Percentiles rank a stretch among this genome's conserved stretches.
phyloP scores from a whole-genome alignment of 2,797 vertebrate species.

The Crocodylus rhombifer region DNA sequence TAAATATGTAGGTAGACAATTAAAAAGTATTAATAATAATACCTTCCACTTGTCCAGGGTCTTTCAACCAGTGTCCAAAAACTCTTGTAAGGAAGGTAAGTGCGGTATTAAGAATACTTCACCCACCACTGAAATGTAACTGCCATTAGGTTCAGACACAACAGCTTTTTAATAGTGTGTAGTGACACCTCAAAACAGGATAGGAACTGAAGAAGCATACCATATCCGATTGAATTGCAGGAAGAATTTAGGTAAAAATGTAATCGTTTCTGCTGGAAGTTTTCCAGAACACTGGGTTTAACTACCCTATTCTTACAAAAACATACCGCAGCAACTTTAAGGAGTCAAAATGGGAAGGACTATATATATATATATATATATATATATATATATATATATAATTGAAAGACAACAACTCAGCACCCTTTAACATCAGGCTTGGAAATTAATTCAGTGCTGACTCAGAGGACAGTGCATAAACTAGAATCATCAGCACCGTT shows the following conservation, averaged over 20 bases:
- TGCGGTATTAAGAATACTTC: not conserved
- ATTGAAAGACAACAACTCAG: not conserved
- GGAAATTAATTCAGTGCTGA: not conserved
- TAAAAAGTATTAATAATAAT: not conserved
- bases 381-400: not conserved
- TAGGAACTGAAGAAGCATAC: not conserved
- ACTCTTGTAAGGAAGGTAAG: constrained; percentile 31
- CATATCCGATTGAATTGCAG: constrained; percentile 64
- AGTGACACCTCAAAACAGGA: constrained; percentile 54
- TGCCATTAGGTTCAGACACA: constrained; percentile 53
- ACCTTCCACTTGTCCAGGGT: accelerated
- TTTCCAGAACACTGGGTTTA: constrained; percentile 61
- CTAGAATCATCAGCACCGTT: not conserved
- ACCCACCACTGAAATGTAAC: not conserved
- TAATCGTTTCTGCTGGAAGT: constrained; percentile 69
- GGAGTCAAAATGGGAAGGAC: constrained; percentile 1
- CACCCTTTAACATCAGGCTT: constrained; percentile 13
- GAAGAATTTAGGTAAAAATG: constrained; percentile 47
- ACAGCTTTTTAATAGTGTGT: constrained; percentile 67
- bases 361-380: not conserved
- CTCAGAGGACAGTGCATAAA: constrained; percentile 1
- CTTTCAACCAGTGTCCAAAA: not conserved
- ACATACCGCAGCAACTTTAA: not conserved
- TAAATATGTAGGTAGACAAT: not conserved
- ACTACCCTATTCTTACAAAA: constrained; percentile 9